Evolutionary conservation across 2,888 invertebrate species (phyloP), one percentile per base, ranked within the genome.

Genomic region (Lutraria lutraria): DNA sequence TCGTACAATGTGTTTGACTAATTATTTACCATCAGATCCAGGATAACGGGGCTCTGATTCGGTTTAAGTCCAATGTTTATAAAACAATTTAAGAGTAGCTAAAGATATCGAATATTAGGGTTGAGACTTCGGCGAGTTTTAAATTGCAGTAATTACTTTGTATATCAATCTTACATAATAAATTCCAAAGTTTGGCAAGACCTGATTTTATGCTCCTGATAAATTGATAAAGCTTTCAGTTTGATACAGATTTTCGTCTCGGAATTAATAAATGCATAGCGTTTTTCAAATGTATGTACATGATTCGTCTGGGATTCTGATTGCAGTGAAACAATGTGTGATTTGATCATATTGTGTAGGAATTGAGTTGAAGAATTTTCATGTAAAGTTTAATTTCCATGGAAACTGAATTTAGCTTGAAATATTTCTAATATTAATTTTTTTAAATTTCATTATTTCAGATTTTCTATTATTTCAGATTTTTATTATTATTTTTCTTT

Each of bases 121-220:
- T 79, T 79, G 79, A 52, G 83, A 19, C n/a, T 76, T n/a, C 60
- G 76, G 83, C 54, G 52, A 76, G 63, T 56, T 88, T 89, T 89
- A 91, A 91, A 91, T 91, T 89, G 91, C 25, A 63, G 80, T 91
- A 91, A 91, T 91, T 89, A 91, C 91, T 31, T 91, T 91, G 91
- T 91, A 76, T 91, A 89, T 76, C 83, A n/a, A n/a, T 53, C 63
- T 87, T 85, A 81, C 85, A 60, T 91, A 89, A 91, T 91, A 91
- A 91, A 91, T 91, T 87, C 91, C 81, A 81, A 60, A 87, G 91
- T 91, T 91, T 91, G 85, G 79, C 63, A 80, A 81, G 86, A 86
- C 79, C 83, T 81, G 90, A 90, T 90, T 90, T 88, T 60, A 80
- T 56, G 4, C 60, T 60, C 31, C 63, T 88, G 87, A 88, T 88